Base-by-base conservation (phyloP, 1,140 invertebrate genomes). In the Bombyx mandarina region DNA sequence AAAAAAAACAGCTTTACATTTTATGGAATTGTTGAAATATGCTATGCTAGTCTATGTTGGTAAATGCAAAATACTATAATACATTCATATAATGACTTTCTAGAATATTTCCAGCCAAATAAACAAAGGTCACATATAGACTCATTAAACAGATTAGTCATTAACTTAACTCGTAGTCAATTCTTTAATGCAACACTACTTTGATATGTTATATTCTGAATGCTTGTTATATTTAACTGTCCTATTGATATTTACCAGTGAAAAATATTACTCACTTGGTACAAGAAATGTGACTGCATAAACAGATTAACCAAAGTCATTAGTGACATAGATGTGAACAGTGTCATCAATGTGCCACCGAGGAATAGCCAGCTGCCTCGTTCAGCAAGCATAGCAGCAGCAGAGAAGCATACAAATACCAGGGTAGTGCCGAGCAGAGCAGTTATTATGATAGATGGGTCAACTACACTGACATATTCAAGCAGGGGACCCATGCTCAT, bases 391-490 rank as follows among this genome's bases (percentile, higher is more conserved):
- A 99, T 90, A 5, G 98, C 93, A 47, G 94, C 92, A 65, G 98
- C 78, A 12, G 95, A 94, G 87, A 99, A 98, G 65, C 95, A 96
- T 7, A 94, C 92, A 87, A 99, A 99, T 26, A 99, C 93, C 5
- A 98, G 83, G 46, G 93, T 91, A 1, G 97, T 98, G 57, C 93
- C 93, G 58, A 97, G 78, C 52, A 99, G 89, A 10, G 97, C 96
- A 43, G 96, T 97, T 1, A 96, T 85, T 57, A 99, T 93, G 61
- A 99, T 97, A 49, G 92, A 90, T 2, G 96, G 95, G 78, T 98
- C 91, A 51, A 97, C 88, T 56, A 88, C 76, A 64, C 94, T 91
- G 3, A 95, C 93, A 78, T 93, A 89, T 68, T 94, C 91, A 53
- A 98, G 69, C 3, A 97, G 80, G 3, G 96, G 96, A 6, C 95